Evolutionary conservation across 2,888 invertebrate species (phyloP), one percentile per base, ranked within the genome.

Genomic region (Aphrophora alni): DNA sequence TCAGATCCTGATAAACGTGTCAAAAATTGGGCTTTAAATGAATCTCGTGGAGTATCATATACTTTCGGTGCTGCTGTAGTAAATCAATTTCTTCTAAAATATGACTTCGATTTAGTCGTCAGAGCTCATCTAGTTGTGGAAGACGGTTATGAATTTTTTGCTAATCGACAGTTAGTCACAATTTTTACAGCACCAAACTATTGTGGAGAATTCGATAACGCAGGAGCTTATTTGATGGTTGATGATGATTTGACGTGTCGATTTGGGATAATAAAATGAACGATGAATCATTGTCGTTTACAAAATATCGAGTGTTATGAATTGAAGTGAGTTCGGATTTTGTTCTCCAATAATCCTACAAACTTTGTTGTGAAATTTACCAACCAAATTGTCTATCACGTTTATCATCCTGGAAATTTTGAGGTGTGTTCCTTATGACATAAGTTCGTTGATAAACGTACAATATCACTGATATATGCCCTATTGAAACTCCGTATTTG

Each of bases 1-100:
- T 89, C 91, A n/a, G 90, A 89, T 82, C 88, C 88, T 2, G 90
- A 90, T 83, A 90, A 90, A 80, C 78, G 86, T 75, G 90, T 59
- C 4, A 59, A 59, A 3, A n/a, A 21, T n/a, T 59, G 59, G 59
- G 59, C 21, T 21, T 3, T 21, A 12, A 59, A 59, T 21, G n/a
- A n/a, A n/a, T 33, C 5, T 2, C 59, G 59, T 76, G 92, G 92
- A 71, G 92, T 92, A 5, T 91, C 91, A 14, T 92, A 91, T 88
- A 92, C 92, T 27, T 92, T 93, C 86, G 92, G 92, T 75, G 90
- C 91, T 21, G 92, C 92, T 87, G 91, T 92, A 28, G 92, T 93
- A 2, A 90, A 91, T 81, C 92, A 92, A 86, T 92, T 93, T 87
- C 88, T 93, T 78, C 90, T 91, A 87, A 91, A 91, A 85, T 92